These are phyloP conservation scores for Rallus limicola DNA, from an alignment of 2,113 vertebrate genomes.

Conservation along the genomic window DNA sequence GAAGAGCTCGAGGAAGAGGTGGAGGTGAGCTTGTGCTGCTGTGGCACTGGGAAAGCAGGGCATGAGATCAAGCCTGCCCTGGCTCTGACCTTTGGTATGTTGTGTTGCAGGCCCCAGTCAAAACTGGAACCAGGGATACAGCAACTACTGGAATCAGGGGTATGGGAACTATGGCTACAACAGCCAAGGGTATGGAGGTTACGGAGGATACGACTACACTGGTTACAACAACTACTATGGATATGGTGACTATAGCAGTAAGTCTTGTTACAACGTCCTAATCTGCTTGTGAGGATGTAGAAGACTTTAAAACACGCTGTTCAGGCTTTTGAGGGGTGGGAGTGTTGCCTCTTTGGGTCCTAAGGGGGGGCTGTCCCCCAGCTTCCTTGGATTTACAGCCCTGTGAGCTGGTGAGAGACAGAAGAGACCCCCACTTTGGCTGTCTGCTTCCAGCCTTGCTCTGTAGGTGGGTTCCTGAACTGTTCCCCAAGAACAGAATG, in stretches of 20 bases:
- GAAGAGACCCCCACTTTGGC: neutral
- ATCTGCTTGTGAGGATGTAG: conserved; percentile 12
- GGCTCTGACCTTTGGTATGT: conserved; percentile 61
- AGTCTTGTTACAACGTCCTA: conserved; percentile 73
- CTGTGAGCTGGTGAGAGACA: neutral
- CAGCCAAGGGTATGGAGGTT: conserved; percentile 96
- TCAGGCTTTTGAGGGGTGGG: neutral
- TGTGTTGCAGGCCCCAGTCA: conserved; percentile 89
- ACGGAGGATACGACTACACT: conserved; percentile 96
- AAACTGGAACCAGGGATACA: conserved; percentile 97
- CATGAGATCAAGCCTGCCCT: neutral
- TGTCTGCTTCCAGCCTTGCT: neutral
- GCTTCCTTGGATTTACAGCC: neutral
- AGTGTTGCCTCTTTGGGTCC: neutral
- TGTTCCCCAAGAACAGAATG: neutral
- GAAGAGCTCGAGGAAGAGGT: conserved; percentile 90
- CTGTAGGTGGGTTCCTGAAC: neutral
- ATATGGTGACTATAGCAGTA: conserved; percentile 98
- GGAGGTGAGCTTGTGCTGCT: conserved; percentile 74
- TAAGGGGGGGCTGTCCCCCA: neutral
- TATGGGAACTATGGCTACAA: conserved; percentile 98
- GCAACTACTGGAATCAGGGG: conserved; percentile 97
- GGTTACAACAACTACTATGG: conserved; percentile 99
- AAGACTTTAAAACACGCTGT: neutral
- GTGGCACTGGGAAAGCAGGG: neutral